Conservation (phyloP, 1,140 invertebrate genomes). For the Trichonephila clavata region DNA sequence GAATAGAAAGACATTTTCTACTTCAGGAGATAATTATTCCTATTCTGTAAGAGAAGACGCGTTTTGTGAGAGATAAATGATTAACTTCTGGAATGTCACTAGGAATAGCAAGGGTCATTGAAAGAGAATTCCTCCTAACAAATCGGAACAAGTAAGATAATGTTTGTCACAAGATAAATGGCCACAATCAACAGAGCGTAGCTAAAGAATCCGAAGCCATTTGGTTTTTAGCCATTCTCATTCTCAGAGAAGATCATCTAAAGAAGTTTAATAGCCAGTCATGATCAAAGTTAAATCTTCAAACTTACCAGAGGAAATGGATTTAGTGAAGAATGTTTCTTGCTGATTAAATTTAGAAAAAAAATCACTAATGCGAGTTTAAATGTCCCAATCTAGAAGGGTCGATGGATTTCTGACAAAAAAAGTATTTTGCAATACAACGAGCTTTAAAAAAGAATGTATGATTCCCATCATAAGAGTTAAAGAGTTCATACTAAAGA, state of each 20-base stretch:
- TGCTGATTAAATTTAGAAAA: constrained; percentile 39
- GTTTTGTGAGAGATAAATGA: constrained; percentile 57
- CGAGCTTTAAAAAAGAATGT: too few relatives aligned
- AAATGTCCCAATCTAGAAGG: constrained; percentile 6
- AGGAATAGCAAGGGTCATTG: constrained; percentile 39
- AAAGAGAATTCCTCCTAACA: constrained; percentile 38
- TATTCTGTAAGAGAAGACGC: constrained; percentile 10
- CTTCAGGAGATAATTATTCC: constrained; percentile 48
- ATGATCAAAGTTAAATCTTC: constrained; percentile 61
- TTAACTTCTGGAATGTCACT: constrained; percentile 51
- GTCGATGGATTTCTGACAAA: neutral
- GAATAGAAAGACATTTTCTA: constrained; percentile 29
- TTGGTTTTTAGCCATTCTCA: constrained; percentile 53
- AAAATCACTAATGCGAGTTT: constrained; percentile 31
- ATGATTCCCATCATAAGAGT: too few relatives aligned
- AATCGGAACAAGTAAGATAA: constrained; percentile 65
- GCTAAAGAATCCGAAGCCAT: constrained; percentile 58
- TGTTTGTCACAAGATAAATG: constrained; percentile 61
- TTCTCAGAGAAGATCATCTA: constrained; percentile 36
- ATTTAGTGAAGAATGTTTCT: constrained; percentile 42
- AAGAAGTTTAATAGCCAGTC: constrained; percentile 47
- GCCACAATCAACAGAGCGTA: constrained; percentile 62
- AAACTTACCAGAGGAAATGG: constrained; percentile 20
- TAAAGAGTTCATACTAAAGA: too few relatives aligned
- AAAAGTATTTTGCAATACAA: neutral